Evolutionary conservation across 2,888 invertebrate species (phyloP).

Genomic region (Platerodrilus igneus): DNA sequence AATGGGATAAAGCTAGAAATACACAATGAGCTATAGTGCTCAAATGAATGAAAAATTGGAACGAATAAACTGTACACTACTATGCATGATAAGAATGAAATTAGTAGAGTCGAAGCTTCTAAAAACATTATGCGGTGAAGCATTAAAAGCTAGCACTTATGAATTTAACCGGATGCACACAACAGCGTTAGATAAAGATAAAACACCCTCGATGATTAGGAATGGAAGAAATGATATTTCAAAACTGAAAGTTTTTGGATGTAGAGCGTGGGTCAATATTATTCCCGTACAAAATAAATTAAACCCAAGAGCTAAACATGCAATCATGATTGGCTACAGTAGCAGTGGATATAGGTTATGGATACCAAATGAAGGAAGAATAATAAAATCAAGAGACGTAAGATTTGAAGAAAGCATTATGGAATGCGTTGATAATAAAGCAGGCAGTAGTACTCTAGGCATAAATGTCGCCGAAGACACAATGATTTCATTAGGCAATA

Average conservation of each 20-base stretch:
- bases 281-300: conserved; percentile 28
- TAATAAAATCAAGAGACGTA: conserved; percentile 5
- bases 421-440: too few species aligned
- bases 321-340: conserved; percentile 29
- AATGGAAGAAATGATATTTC: conserved; percentile 24
- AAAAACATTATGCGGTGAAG: conserved; percentile 29
- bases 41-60: conserved; percentile 28
- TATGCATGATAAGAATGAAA: conserved; percentile 27
- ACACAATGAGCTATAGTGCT: conserved; percentile 26
- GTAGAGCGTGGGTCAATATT: conserved; percentile 24
- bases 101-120: conserved; percentile 27
- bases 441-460: too few species aligned
- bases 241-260: conserved; percentile 30
- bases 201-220: conserved; percentile 24
- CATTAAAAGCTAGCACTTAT: conserved; percentile 28
- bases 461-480: too few species aligned
- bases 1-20: conserved; percentile 20
- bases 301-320: conserved; percentile 23
- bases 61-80: conserved; percentile 29
- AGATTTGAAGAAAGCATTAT: conserved; percentile 5
- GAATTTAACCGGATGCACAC: conserved; percentile 28
- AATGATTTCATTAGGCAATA: too few species aligned
- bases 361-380: conserved; percentile 12
- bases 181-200: conserved; percentile 10
- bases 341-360: conserved; percentile 28